Evolutionary conservation across 2,797 vertebrate genomes (phyloP).

Genomic region (Gobio occitaniae): DNA sequence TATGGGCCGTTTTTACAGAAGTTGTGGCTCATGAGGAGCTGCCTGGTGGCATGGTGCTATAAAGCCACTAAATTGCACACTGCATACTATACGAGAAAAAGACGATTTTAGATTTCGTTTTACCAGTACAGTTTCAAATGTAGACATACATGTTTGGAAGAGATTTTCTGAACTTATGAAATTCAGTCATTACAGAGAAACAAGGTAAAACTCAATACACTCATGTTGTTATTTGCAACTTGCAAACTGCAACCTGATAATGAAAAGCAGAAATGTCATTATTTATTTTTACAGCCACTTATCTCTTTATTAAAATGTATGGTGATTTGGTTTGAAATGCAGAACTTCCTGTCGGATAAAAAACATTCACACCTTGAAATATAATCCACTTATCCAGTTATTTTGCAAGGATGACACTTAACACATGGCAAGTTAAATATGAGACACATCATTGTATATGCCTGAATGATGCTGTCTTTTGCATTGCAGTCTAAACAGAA

Average conservation of each 20-base stretch:
- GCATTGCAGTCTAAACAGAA: slow-evolving; percentile 12
- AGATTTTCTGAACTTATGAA: background rate
- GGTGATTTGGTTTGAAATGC: slow-evolving; percentile 15
- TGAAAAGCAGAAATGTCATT: background rate
- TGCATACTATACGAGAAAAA: background rate
- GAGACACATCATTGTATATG: slow-evolving; percentile 21
- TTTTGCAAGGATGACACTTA: background rate
- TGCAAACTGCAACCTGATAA: background rate
- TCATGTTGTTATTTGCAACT: background rate
- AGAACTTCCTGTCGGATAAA: background rate
- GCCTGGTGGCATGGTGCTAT: slow-evolving; percentile 14
- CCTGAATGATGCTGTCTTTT: slow-evolving; percentile 14
- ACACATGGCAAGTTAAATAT: slow-evolving; percentile 23
- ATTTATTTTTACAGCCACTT: slow-evolving; percentile 16
- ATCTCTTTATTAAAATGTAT: slow-evolving; percentile 10
- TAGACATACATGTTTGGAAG: background rate
- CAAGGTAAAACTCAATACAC: background rate
- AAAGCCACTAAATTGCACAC: background rate
- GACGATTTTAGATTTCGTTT: background rate
- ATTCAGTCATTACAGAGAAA: background rate
- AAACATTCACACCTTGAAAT: slow-evolving; percentile 32
- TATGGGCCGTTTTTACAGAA: slow-evolving; percentile 30
- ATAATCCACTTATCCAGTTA: slow-evolving; percentile 19
- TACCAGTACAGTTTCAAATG: background rate
- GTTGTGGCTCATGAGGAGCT: slow-evolving; percentile 23